Base-by-base conservation (phyloP, 2,797 vertebrate species). In the Buphagus erythrorhynchus region DNA sequence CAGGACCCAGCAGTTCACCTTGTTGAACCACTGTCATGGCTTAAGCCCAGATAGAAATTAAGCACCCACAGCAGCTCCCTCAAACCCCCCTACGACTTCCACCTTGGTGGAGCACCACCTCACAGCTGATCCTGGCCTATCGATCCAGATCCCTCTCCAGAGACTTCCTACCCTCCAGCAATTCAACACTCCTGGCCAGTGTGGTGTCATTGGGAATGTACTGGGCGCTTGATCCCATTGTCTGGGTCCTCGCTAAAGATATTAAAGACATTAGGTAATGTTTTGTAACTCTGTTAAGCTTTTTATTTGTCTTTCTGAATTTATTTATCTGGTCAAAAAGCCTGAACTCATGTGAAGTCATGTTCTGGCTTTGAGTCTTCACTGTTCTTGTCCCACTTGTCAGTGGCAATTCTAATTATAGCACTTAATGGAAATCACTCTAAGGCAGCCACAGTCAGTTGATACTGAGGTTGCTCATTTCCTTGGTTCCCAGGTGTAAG, bases 171-270 rank as follows among this genome's bases (percentile, higher is more conserved):
- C 10, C 11, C 35, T 62, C 13, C n/a, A 38, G n/a, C 22, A 69
- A n/a, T 55, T 36, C 19, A 43, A 18, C n/a, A 5, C 13, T 62
- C 9, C 21, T 17, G 25, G 13, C n/a, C 24, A 33, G 1, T 48
- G 48, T 21, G 14, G 13, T 36, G 16, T 38, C 10, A n/a, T 9
- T 43, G 22, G n/a, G 16, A 67, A 36, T 0, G 0, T 28, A 48
- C 35, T 42, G 31, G 61, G 62, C 11, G 9, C 35, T 62, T 24
- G 14, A 68, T 77, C 28, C 13, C 1, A 0, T 62, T 55, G 55
- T 75, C 36, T 42, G 20, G 18, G 7, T 75, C 18, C 12, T 33
- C 71, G 43, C 1, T n/a, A 49, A 55, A 75, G 42, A 8, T 42
- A 17, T 10, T 59, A 35, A 52, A 59, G 29, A 26, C 9, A 9